Evolutionary conservation across 1,140 invertebrate genomes (phyloP).

Genomic region (Onthophagus taurus): DNA sequence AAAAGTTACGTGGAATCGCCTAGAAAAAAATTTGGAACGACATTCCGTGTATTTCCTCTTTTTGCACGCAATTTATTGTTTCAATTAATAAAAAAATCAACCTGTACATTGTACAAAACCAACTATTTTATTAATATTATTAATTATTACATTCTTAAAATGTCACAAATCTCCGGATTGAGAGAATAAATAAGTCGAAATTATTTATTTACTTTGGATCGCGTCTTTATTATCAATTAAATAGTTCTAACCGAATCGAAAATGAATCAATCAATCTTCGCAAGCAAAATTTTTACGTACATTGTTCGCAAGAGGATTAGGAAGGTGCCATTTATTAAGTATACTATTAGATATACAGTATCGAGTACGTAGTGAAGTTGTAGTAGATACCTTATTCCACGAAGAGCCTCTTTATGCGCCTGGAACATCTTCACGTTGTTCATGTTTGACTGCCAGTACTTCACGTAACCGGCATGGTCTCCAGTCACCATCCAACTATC

Average conservation of each 20-base stretch:
- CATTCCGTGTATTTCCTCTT: no score
- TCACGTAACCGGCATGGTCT: slow-evolving; percentile 96
- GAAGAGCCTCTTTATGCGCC: slow-evolving; percentile 98
- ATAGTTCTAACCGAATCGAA: no score
- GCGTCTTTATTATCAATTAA: no score
- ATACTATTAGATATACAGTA: slow-evolving; percentile 21
- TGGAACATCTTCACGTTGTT: slow-evolving; percentile 99
- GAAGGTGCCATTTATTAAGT: slow-evolving; percentile 30
- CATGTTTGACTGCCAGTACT: slow-evolving; percentile 99
- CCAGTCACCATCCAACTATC: slow-evolving; percentile 99
- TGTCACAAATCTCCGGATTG: no score
- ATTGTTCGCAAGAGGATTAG: slow-evolving; percentile 21
- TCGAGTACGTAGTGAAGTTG: slow-evolving; percentile 29
- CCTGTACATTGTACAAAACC: no score
- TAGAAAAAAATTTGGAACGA: slow-evolving; percentile 29
- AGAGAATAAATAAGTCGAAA: no score
- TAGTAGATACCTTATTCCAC: slow-evolving; percentile 84
- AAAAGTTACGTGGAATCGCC: slow-evolving; percentile 13
- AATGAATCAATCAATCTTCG: no score
- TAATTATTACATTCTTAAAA: no score
- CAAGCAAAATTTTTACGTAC: no score
- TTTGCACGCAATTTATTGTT: slow-evolving; percentile 18
- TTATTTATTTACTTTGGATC: no score
- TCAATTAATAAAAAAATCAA: slow-evolving; percentile 34
- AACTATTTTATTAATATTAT: no score